Evolutionary conservation across 2,797 vertebrate genomes (phyloP), one percentile per base, ranked within the genome.

Genomic region (Alfaro cultratus): DNA sequence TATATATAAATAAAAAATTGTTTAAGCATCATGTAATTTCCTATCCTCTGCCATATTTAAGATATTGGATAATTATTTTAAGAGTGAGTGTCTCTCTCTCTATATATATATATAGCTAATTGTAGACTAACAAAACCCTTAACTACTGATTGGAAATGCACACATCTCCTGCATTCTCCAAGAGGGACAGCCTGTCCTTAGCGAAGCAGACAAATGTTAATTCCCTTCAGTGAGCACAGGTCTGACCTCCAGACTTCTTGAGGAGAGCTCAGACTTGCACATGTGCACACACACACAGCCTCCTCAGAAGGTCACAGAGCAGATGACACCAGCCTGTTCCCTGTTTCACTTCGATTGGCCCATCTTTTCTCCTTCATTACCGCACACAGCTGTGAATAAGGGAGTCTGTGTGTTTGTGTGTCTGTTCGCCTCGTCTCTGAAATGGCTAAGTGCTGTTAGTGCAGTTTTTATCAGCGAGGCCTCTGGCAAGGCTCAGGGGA

Each of bases 371-470:
- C 95, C 95, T 96, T 95, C 92, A 96, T 96, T 97, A 96, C 94
- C 86, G 87, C 92, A 91, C 95, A 95, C 95, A 95, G 96, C 96
- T 96, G 96, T 95, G 90, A 96, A 96, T 97, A 96, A 95, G 95
- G 95, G 94, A 92, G 92, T 82, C 16, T 83, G 84, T 83, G 79
- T 86, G 84, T 81, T 88, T 85, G 86, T 88, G 72, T 87, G 85
- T 90, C 78, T 88, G 86, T 91, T 92, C 86, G 82, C 84, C 82
- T 78, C 82, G 85, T 91, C 84, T 94, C 96, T 95, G 93, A 96
- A 96, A 96, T 95, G 94, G 96, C 94, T 98, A 99, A 99, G 97
- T 98, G 97, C 97, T 97, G 96, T 95, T 94, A 94, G 96, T 96
- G 96, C 95, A 96, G 96, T 95, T 97, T 96, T 97, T 97, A 97